Conservation (phyloP, 2,797 vertebrate genomes). For the Alauda arvensis region DNA sequence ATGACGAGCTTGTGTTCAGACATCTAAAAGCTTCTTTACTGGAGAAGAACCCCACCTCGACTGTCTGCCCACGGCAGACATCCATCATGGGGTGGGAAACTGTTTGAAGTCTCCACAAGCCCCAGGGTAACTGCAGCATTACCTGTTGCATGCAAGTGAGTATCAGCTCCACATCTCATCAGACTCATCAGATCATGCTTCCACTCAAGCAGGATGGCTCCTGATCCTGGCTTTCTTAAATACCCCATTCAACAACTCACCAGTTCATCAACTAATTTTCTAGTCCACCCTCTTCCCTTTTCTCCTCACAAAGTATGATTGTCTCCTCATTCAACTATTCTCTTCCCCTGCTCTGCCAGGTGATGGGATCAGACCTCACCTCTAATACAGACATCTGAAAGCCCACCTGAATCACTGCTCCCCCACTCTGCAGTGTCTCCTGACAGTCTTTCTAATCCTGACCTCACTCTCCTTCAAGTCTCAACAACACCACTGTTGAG, state of each 20-base stretch:
- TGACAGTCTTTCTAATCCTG: neutral
- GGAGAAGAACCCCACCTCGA: neutral
- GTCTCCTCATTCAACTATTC: neutral
- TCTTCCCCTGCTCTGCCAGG: neutral
- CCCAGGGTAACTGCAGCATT: slow-evolving; percentile 25
- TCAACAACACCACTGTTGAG: neutral
- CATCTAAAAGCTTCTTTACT: slow-evolving; percentile 3
- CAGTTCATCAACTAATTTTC: neutral
- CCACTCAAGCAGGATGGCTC: neutral
- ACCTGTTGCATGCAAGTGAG: neutral
- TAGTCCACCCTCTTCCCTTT: neutral
- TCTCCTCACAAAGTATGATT: neutral
- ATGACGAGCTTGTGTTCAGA: neutral
- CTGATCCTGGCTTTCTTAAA: neutral
- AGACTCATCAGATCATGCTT: neutral
- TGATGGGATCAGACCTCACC: neutral
- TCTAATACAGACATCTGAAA: neutral
- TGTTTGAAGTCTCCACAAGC: slow-evolving; percentile 38
- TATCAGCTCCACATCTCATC: slow-evolving; percentile 33
- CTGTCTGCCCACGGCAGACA: slow-evolving; percentile 17
- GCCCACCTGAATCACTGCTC: neutral
- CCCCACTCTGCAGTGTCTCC: neutral
- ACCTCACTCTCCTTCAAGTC: neutral
- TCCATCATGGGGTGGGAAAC: slow-evolving; percentile 1
- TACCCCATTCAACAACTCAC: neutral